Evolutionary conservation across 2,113 vertebrate species (phyloP), one percentile per base, ranked within the genome.

Genomic region (Larimichthys crocea): DNA sequence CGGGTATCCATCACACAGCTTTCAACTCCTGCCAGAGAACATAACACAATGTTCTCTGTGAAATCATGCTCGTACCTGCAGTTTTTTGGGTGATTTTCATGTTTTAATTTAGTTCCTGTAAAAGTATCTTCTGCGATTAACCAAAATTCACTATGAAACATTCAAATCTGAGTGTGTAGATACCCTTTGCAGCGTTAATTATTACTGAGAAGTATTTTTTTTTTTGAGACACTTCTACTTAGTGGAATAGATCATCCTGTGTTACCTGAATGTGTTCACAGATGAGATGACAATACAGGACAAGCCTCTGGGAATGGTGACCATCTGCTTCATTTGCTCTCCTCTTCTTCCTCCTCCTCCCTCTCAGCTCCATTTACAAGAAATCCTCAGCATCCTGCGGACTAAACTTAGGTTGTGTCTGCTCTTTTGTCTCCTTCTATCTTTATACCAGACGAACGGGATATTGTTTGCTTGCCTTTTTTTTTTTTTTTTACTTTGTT

Each of bases 281-380:
- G 70, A 76, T 42, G 48, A 68, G 52, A 22, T 17, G 63, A 79
- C 26, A 49, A 19, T 11, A 24, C 6, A 7, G 69, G 59, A 69
- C 63, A 9, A 14, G 74, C 74, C 84, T 71, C 44, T 10, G 50
- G 61, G 83, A 78, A 77, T 19, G 19, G 60, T n/a, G 63, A 83
- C 40, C 78, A 79, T 86, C 77, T 86, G 65, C 71, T 69, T 40
- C 76, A 57, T 61, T 65, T 76, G 65, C 49, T 68, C 11, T 5
- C 72, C 40, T 71, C 22, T 67, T 49, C 69, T 29, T 68, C 48
- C 62, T 56, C 63, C 24, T 56, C 42, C 63, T 56, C 67, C 26
- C 62, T 56, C 70, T 73, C 62, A 55, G 29, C 55, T 73, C 72
- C 35, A 29, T 76, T 76, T 71, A 63, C 20, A 35, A 74, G 56